Conservation (phyloP, 2,797 vertebrate genomes). For the Pangasius mekongensis region DNA sequence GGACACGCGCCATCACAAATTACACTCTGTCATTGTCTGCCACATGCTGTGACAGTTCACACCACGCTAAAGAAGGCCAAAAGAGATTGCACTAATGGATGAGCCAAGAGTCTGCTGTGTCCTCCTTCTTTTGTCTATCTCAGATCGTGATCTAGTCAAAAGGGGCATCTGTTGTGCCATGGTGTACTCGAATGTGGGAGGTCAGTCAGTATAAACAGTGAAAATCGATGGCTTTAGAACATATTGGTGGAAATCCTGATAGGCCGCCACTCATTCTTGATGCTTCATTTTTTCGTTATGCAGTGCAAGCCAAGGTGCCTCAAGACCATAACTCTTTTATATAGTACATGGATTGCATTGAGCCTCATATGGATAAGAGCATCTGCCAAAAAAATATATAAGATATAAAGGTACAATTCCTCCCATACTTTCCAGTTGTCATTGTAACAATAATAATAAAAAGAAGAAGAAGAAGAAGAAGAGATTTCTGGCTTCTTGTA, state of each 20-base stretch:
- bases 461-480: neutral
- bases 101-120: neutral
- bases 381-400: neutral
- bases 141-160: conserved; percentile 3
- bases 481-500: neutral
- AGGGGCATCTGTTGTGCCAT: neutral
- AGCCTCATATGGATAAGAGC: neutral
- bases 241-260: neutral
- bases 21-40: conserved; percentile 9
- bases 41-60: conserved; percentile 4
- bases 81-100: conserved; percentile 9
- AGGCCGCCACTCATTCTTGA: neutral
- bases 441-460: neutral
- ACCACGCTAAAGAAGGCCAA: neutral
- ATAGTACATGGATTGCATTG: neutral
- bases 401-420: neutral
- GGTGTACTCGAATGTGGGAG: neutral
- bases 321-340: neutral
- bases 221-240: neutral
- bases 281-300: neutral
- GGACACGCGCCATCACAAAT: conserved; percentile 34
- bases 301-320: neutral
- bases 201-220: neutral
- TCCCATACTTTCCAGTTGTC: neutral
- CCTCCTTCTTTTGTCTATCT: neutral